Base-by-base conservation (phyloP, 2,797 vertebrate genomes). In the Argentina silus region DNA sequence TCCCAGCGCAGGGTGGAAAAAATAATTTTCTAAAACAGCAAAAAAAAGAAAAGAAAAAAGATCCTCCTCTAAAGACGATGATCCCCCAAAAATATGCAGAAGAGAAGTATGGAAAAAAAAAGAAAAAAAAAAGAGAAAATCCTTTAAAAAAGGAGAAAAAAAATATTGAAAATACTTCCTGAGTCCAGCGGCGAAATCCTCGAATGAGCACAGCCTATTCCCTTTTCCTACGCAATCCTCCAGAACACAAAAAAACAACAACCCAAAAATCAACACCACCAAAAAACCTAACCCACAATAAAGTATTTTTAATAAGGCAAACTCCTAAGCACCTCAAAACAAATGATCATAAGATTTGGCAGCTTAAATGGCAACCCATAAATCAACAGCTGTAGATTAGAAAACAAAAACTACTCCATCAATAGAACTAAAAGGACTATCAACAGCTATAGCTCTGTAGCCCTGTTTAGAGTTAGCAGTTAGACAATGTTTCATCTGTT, bases 161-260 rank as follows among this genome's bases (percentile, higher is more conserved):
- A 73, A 62, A 72, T 21, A n/a, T n/a, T 81, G 85, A 89, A 87
- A 87, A 68, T 83, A 81, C 83, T 87, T 79, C 78, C 83, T 82
- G 70, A 89, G 89, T 89, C 85, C 84, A 76, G 47, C 75, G 60
- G 61, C 60, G 78, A 87, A 87, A 91, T 92, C 87, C 87, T 68
- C 36, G 10, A 51, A 76, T 68, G 17, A 74, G 45, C 9, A 72
- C 83, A 88, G 79, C 78, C 80, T 42, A 42, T 55, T 42, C 36
- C 14, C 67, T 69, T 42, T 82, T 80, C 81, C 79, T 82, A 73
- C 42, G 78, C 64, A 78, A 89, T 86, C 82, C 85, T 80, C 76
- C 50, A 67, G 73, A 83, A 81, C 69, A 42, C 23, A 10, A 51
- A 68, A 87, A 79, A 85, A 79, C 81, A 76, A 77, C 80, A 43